These are phyloP conservation scores for Acrocephalus kingi DNA, from an alignment of 2,113 vertebrate genomes.

Conservation along the genomic window DNA sequence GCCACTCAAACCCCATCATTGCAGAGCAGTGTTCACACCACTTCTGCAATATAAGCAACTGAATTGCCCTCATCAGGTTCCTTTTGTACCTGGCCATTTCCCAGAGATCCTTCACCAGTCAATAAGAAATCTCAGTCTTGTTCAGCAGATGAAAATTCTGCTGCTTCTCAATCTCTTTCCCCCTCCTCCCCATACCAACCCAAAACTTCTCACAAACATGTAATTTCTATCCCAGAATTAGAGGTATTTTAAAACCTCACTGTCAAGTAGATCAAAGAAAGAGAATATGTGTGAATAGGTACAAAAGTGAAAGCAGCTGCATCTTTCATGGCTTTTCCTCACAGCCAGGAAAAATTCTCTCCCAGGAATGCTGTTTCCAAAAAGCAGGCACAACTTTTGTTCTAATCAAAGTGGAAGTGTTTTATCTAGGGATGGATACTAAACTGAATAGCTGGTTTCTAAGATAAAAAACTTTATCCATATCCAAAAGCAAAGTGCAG, in stretches of 20 bases:
- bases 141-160: not conserved
- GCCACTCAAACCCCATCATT: not conserved
- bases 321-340: not conserved
- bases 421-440: not conserved
- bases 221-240: not conserved
- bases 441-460: not conserved
- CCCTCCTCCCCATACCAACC: fast-evolving
- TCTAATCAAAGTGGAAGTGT: not conserved
- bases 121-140: not conserved
- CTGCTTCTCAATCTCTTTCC: not conserved
- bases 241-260: not conserved
- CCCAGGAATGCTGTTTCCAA: not conserved
- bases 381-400: not conserved
- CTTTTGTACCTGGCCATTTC: not conserved
- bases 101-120: not conserved
- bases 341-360: not conserved
- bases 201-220: not conserved
- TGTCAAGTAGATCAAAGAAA: not conserved
- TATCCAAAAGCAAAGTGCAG: not conserved
- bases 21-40: not conserved
- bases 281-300: not conserved
- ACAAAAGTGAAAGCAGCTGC: not conserved
- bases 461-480: not conserved
- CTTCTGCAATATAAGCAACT: not conserved
- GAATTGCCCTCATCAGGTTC: not conserved